Base-by-base conservation (phyloP, 30 jellyfish, hydroid and myxozoan species). In the Catostylus mosaicus region DNA sequence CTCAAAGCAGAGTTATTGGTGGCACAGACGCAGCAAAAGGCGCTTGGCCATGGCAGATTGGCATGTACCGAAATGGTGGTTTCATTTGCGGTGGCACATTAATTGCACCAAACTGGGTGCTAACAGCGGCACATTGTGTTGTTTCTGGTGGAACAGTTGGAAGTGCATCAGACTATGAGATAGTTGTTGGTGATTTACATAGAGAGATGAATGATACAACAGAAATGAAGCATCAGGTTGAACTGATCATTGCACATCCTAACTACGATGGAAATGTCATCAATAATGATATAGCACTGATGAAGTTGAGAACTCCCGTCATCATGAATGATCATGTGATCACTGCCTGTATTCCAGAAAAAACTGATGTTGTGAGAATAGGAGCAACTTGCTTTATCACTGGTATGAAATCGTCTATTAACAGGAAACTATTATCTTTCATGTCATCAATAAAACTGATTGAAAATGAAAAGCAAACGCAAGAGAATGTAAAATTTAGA, bases 1-100 rank as follows among this genome's bases (percentile, higher is more conserved):
- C 57, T n/a, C 88, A 69, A 51, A 54, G 14, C n/a, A n/a, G 88
- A 7, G 85, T 84, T 9, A 84, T 73, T 37, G 75, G 82, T 69
- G 94, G 94, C 29, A 40, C 33, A n/a, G 76, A 84, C 73, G 94
- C 94, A n/a, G 68, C 48, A 3, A 75, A 64, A 56, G 89, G 96
- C 11, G 89, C 89, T 1, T 86, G 96, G 96, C 96, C 95, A 61
- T 85, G 95, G 95, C 86, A 69, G 72, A 52, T 85, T 32, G 80
- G 72, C 2, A 73, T 85, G 84, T 36, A 59, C 30, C 12, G 19
- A 22, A 0, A 61, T 30, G 88, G 95, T 5, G 0, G 2, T 3
- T 66, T 37, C 34, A 36, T 33, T 7, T 85, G 95, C 51, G 95
- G 95, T 1, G 95, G 88, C 3, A 67, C 95, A 6, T 43, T 85